phyloP scores from a whole-genome alignment of 1,140 invertebrate genomes.

The Colletes latitarsis region DNA sequence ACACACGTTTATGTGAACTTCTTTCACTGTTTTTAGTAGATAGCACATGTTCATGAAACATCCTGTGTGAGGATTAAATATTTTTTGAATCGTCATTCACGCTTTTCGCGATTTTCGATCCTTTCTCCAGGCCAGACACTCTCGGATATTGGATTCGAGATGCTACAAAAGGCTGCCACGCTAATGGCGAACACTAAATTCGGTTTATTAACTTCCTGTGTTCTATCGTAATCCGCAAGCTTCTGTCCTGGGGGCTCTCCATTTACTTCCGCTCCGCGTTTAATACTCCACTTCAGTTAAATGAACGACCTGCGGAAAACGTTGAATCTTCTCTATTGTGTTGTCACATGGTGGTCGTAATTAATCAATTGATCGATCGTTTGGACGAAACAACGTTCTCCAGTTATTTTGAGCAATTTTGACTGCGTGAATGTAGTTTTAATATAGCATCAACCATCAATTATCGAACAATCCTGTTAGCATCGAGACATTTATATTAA shows the following conservation, averaged over 20 bases:
- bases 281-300: conserved; percentile 55
- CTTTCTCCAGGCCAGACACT: neutral
- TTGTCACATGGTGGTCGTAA: neutral
- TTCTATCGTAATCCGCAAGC: conserved; percentile 46
- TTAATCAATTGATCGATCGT: neutral
- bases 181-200: conserved; percentile 60
- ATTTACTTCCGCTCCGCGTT: conserved; percentile 61
- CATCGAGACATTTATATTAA: no score
- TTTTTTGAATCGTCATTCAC: neutral
- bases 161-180: conserved; percentile 23
- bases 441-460: no score
- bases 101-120: neutral
- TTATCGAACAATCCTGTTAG: no score
- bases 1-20: no score
- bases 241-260: conserved; percentile 43
- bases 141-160: conserved; percentile 3
- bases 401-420: no score
- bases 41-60: no score
- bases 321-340: conserved; percentile 10
- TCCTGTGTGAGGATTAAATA: no score
- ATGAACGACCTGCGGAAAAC: conserved; percentile 49
- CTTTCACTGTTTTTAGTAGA: no score
- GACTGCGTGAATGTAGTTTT: no score
- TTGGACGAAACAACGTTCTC: neutral
- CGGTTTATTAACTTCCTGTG: conserved; percentile 68